Base-by-base conservation (phyloP, 1,140 invertebrate genomes). In the Druon quercuslanigerum region DNA sequence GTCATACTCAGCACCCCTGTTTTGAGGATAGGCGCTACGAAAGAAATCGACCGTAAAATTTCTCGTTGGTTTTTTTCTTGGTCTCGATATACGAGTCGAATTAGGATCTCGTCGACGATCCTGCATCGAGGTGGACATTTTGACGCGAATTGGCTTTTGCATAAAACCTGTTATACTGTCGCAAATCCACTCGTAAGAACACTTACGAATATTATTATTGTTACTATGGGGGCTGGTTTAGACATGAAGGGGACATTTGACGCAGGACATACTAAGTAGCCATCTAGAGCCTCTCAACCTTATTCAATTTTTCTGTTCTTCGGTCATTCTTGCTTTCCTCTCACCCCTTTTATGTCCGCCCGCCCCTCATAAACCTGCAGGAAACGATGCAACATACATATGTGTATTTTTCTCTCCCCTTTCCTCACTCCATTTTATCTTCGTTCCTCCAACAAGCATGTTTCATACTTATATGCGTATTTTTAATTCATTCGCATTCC, bases 141-240 rank as follows among this genome's bases (percentile, higher is more conserved):
- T 79, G 83, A 80, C 73, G 77, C 84, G 83, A 88, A 86, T 88
- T 86, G 77, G 82, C 82, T 87, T 87, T 86, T 79, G 85, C 79
- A 85, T 85, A 81, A 88, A 88, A 89, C 86, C 86, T 85, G 87
- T 88, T 87, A 74, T 78, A 46, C 73, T 70, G 76, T 76, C 83
- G 81, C 81, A 82, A 79, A 81, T 85, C 75, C 72, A 81, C 80
- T 83, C 83, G 80, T 86, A 83, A 82, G 82, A 86, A 87, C 86
- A 87, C 86, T 87, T 87, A 82, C 84, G 84, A 88, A 87, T 86
- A 87, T 87, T 87, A 84, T 85, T 80, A 82, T 83, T 80, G 78
- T 84, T 83, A 77, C 80, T 75, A 71, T 33, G 50, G 80, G 52
- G 82, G 79, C 75, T 76, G 75, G 78, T 77, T 77, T 78, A 79